A percentile compares a stretch with the other conserved stretches of the same genome.
phyloP scores from a whole-genome alignment of 2,113 vertebrate species.

The Regulus satrapa region DNA sequence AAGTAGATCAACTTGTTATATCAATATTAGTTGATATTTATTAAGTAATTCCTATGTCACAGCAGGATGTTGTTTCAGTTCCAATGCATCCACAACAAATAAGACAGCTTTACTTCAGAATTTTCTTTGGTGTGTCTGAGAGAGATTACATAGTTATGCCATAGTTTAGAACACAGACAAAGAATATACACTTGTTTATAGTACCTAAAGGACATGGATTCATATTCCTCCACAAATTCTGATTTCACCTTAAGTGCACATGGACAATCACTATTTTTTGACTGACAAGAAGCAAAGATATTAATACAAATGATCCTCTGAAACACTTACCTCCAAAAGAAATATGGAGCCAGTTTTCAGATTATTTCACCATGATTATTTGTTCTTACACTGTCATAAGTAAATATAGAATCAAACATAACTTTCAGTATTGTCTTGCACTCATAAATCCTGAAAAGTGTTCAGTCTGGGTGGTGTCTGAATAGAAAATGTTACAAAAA shows the following conservation, averaged over 20 bases:
- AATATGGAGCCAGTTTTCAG: neutral
- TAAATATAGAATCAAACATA: neutral
- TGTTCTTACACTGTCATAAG: neutral
- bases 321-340: neutral
- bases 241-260: neutral
- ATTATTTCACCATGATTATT: fast-evolving
- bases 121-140: neutral
- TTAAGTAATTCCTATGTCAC: neutral
- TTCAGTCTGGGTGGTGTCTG: neutral
- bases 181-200: neutral
- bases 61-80: neutral
- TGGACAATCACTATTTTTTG: neutral
- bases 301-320: neutral
- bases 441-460: neutral
- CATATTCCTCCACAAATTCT: neutral
- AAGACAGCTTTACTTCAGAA: neutral
- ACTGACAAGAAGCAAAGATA: neutral
- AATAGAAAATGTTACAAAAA: neutral
- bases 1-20: neutral
- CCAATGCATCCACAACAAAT: neutral
- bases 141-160: neutral
- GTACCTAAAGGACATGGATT: neutral
- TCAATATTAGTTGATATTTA: neutral
- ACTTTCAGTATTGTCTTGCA: neutral
- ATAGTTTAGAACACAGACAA: neutral